phyloP scores from a whole-genome alignment of 35 echinoderm and acorn worm species.

The Strongylocentrotus purpuratus region DNA sequence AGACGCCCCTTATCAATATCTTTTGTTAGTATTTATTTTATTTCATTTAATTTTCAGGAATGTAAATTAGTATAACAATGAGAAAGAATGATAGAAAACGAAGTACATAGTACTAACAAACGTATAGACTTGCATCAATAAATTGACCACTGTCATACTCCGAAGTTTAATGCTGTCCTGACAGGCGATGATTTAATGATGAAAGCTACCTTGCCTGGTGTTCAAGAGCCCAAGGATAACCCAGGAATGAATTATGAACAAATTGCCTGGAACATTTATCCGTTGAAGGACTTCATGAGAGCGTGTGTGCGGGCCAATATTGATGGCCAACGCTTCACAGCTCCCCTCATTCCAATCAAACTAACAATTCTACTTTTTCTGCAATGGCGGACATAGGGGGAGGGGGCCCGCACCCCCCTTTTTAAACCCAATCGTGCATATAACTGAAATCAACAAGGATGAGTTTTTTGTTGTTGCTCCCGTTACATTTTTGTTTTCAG shows the following conservation, averaged over 20 bases:
- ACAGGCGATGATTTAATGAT: background rate
- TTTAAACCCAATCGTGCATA: no score
- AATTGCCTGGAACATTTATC: slow-evolving; percentile 44
- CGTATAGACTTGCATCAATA: background rate
- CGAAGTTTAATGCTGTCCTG: background rate
- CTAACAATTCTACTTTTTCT: background rate
- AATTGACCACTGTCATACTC: background rate
- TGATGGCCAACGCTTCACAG: background rate
- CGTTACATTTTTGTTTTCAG: no score
- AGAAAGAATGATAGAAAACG: no score
- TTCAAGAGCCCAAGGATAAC: slow-evolving; percentile 3
- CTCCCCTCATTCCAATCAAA: background rate
- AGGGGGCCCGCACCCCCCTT: no score
- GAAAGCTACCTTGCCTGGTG: background rate
- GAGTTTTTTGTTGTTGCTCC: no score
- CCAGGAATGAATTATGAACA: slow-evolving; percentile 34
- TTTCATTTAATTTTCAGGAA: no score
- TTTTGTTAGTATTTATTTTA: no score
- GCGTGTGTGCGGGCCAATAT: background rate
- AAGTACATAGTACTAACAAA: no score
- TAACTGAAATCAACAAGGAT: no score
- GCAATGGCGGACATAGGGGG: no score
- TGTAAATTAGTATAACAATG: no score
- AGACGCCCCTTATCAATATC: no score
- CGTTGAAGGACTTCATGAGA: slow-evolving; percentile 14